Conservation (phyloP, 92 coral and sea anemone genomes). For the Plumapathes pennacea region DNA sequence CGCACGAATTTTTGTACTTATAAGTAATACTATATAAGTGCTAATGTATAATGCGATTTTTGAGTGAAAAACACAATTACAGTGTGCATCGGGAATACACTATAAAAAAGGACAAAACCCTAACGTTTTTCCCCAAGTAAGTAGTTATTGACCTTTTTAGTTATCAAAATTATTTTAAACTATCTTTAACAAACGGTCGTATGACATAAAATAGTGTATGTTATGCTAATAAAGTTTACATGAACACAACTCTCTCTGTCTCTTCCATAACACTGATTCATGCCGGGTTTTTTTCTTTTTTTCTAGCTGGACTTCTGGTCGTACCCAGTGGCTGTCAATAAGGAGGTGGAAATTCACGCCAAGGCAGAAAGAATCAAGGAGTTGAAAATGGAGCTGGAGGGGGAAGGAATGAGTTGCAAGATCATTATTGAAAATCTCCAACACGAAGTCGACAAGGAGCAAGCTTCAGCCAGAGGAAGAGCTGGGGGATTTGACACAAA, state of each 20-base stretch:
- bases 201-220: too few species aligned
- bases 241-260: too few species aligned
- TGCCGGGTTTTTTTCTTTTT: not conserved
- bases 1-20: too few species aligned
- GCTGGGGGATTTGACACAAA: conserved; percentile 66
- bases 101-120: too few species aligned
- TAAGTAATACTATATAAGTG: too few species aligned
- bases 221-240: too few species aligned
- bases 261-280: too few species aligned
- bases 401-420: conserved; percentile 41
- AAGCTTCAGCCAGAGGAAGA: conserved; percentile 42
- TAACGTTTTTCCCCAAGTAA: conserved; percentile 1
- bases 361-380: conserved; percentile 43
- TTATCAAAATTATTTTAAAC: too few species aligned
- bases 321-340: conserved; percentile 51
- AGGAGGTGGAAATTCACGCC: conserved; percentile 72
- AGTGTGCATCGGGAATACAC: too few species aligned
- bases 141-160: not conserved
- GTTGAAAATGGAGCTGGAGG: conserved; percentile 51
- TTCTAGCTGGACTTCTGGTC: conserved; percentile 88
- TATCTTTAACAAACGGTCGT: too few species aligned
- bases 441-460: conserved; percentile 46
- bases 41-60: too few species aligned
- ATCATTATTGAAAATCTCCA: conserved; percentile 46
- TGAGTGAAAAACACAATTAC: too few species aligned